A percentile compares a stretch with the other conserved stretches of the same genome.
Evolutionary conservation across 92 coral and sea anemone genomes (phyloP).

Genomic region (Heliopora coerulea): DNA sequence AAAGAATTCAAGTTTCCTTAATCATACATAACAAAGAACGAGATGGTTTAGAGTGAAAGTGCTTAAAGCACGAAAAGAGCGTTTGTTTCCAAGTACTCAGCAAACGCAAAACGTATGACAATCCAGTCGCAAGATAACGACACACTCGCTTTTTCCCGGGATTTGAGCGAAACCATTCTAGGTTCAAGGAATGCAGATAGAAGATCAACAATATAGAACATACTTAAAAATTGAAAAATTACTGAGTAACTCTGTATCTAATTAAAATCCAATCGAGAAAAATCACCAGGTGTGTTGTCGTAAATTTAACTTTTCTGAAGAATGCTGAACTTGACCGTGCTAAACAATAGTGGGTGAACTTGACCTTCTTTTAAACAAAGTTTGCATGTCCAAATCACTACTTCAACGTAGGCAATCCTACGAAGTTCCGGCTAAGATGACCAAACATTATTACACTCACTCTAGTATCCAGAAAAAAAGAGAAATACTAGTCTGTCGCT

Average conservation of each 20-base stretch:
- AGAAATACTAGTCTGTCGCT: too few species aligned
- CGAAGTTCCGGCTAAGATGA: background rate
- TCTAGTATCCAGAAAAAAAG: too few species aligned
- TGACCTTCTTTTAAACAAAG: background rate
- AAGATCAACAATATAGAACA: too few species aligned
- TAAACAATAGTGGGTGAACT: background rate
- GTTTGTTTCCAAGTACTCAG: background rate
- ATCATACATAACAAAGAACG: conserved; percentile 39
- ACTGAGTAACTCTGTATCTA: conserved; percentile 40
- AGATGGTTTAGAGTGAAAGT: conserved; percentile 1
- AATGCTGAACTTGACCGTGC: background rate
- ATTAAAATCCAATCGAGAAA: background rate
- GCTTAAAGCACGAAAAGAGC: background rate
- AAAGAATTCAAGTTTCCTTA: conserved; percentile 27
- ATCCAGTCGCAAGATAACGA: background rate
- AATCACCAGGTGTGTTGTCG: background rate
- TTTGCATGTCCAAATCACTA: background rate
- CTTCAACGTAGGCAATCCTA: background rate
- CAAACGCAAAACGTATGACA: background rate
- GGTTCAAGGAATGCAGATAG: too few species aligned
- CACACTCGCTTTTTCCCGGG: background rate
- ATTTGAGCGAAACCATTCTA: background rate
- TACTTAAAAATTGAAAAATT: too few species aligned
- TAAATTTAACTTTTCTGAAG: background rate
- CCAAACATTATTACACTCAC: background rate